Conservation (phyloP, 2,113 vertebrate species). For the Hippolais icterina region DNA sequence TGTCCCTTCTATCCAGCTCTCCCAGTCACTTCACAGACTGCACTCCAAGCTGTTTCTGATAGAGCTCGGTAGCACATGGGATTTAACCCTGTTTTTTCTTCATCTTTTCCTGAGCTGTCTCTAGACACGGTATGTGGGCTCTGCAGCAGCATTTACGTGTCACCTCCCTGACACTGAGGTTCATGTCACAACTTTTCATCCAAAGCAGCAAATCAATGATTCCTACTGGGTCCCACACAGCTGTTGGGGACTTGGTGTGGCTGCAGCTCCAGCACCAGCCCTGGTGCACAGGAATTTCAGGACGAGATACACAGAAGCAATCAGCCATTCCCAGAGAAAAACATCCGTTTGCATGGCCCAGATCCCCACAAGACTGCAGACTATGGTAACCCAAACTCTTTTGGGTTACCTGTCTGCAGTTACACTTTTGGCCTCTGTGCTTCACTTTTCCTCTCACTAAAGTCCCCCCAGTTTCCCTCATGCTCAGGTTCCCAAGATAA, state of each 20-base stretch:
- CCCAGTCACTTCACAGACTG: accelerated
- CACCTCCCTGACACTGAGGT: not conserved
- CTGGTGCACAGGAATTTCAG: not conserved
- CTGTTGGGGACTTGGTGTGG: not conserved
- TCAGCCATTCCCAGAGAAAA: not conserved
- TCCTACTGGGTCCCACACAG: not conserved
- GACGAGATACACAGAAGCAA: not conserved
- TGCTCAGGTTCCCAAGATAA: not conserved
- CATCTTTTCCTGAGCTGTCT: not conserved
- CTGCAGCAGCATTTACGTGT: not conserved
- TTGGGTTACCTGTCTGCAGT: too few relatives aligned
- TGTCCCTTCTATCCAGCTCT: not conserved
- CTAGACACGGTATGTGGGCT: not conserved
- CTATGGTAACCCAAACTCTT: not conserved
- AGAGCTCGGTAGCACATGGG: accelerated
- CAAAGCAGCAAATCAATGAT: not conserved
- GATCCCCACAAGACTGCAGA: accelerated
- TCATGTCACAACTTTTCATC: not conserved
- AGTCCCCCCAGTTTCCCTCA: not conserved
- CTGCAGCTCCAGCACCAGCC: not conserved
- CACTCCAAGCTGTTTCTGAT: accelerated
- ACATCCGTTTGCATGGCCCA: accelerated
- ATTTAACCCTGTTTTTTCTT: not conserved
- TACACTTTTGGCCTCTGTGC: not conserved
- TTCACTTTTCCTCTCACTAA: not conserved